Percentiles rank a stretch among this genome's conserved stretches.
Conservation (phyloP, 37 sponge, comb jelly and placozoan species). For the Agelas oroides region DNA sequence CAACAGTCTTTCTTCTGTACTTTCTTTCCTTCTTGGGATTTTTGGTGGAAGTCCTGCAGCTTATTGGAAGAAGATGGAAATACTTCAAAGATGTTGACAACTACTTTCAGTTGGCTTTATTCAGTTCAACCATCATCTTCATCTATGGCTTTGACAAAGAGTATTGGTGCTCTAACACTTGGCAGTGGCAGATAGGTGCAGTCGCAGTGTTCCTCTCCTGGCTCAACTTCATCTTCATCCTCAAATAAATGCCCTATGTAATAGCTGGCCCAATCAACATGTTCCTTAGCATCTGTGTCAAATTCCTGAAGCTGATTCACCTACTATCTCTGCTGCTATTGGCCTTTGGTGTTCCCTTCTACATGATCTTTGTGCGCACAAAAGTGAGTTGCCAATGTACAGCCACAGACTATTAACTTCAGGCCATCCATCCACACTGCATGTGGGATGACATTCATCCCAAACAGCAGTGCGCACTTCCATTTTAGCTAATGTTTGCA, state of each 20-base stretch:
- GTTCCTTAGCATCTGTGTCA: slow-evolving; percentile 6
- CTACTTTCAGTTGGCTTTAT: no score
- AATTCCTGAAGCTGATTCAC: slow-evolving; percentile 16
- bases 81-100: no score
- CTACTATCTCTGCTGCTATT: slow-evolving; percentile 20
- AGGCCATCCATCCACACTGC: no score
- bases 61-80: neutral
- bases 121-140: neutral
- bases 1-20: neutral
- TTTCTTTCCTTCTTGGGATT: neutral
- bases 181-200: slow-evolving; percentile 51
- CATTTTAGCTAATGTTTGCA: no score
- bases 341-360: slow-evolving; percentile 43
- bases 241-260: slow-evolving; percentile 16
- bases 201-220: slow-evolving; percentile 37
- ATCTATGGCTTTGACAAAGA: neutral
- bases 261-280: slow-evolving; percentile 34
- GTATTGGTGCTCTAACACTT: slow-evolving; percentile 8
- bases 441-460: no score
- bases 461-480: no score
- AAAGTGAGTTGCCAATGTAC: no score
- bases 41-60: slow-evolving; percentile 16
- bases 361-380: slow-evolving; percentile 8
- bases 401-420: no score
- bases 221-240: slow-evolving; percentile 37